Evolutionary conservation across 1,140 invertebrate species (phyloP).

Genomic region (Papilio polytes): DNA sequence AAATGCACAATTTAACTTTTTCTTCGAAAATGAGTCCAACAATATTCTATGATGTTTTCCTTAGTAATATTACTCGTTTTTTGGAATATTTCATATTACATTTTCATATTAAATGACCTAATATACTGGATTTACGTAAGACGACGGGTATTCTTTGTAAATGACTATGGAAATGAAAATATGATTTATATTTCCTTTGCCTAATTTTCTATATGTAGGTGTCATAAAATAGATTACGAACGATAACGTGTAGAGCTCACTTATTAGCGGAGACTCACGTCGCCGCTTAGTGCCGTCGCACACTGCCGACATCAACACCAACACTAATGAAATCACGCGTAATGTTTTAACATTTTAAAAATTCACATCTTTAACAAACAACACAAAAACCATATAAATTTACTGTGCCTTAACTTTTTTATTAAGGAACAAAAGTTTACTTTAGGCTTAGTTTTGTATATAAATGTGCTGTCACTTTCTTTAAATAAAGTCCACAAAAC

Average conservation of each 20-base stretch:
- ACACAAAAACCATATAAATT: too few relatives aligned
- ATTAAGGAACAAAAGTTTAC: too few relatives aligned
- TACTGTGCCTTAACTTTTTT: too few relatives aligned
- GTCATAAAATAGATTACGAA: slow-evolving; percentile 43
- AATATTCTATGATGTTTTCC: not conserved
- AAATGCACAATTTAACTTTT: slow-evolving; percentile 1
- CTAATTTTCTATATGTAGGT: slow-evolving; percentile 49
- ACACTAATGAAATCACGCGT: not conserved
- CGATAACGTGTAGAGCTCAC: slow-evolving; percentile 42
- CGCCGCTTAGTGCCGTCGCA: slow-evolving; percentile 22
- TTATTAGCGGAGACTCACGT: slow-evolving; percentile 40
- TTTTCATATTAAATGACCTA: too few relatives aligned
- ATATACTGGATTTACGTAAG: too few relatives aligned
- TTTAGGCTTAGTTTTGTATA: too few relatives aligned
- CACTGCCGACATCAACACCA: not conserved
- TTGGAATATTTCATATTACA: too few relatives aligned
- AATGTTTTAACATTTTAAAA: not conserved
- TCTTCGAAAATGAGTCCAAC: not conserved
- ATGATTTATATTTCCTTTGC: slow-evolving; percentile 47
- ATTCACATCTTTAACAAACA: not conserved
- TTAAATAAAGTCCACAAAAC: not conserved
- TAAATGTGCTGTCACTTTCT: not conserved
- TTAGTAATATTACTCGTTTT: too few relatives aligned
- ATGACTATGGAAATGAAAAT: not conserved
- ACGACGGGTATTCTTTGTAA: not conserved